phyloP scores from a whole-genome alignment of 2,113 vertebrate genomes.

The Coracopsis vasa region DNA sequence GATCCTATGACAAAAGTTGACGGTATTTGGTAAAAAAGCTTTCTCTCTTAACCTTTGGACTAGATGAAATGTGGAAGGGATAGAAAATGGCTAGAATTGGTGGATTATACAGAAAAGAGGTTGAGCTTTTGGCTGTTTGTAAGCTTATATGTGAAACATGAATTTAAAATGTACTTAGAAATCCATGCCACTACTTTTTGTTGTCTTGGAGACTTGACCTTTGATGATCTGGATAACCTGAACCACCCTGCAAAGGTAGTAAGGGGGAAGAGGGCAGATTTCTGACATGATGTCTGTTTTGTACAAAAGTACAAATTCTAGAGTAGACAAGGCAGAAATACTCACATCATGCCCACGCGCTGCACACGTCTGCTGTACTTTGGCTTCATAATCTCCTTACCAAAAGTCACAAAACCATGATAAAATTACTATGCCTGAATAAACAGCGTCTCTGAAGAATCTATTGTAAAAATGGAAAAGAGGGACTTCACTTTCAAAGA shows the following conservation, averaged over 20 bases:
- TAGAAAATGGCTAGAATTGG: neutral
- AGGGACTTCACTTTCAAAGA: neutral
- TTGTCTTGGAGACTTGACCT: neutral
- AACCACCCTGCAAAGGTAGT: neutral
- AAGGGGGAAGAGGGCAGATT: neutral
- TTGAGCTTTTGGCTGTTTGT: neutral
- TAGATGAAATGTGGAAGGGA: neutral
- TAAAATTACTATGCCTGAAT: neutral
- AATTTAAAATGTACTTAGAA: neutral
- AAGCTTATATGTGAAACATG: neutral
- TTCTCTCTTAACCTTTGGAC: neutral
- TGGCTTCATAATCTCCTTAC: neutral
- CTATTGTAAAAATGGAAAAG: neutral
- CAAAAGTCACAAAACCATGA: neutral
- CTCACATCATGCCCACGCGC: accelerated
- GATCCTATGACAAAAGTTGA: neutral
- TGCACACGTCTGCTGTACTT: neutral
- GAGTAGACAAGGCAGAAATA: neutral
- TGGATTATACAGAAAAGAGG: neutral
- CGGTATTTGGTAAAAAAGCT: neutral
- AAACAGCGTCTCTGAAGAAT: neutral
- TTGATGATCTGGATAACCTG: neutral
- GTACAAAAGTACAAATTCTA: neutral
- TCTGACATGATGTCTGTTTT: neutral
- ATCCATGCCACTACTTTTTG: neutral